Evolutionary conservation across 2,888 invertebrate species (phyloP), one percentile per base, ranked within the genome.

Genomic region (Baccha elongata): DNA sequence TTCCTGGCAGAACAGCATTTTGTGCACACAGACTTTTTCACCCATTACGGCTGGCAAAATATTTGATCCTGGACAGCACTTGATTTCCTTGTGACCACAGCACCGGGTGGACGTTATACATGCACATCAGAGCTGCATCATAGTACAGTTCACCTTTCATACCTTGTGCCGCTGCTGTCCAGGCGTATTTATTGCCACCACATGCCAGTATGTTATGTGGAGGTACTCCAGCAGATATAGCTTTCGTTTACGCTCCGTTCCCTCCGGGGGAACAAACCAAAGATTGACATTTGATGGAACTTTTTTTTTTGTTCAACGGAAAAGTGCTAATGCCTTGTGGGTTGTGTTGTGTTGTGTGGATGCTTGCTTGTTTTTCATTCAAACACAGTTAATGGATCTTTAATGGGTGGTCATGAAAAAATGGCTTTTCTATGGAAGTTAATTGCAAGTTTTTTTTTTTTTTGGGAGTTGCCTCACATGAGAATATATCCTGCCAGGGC

Each of bases 1-100:
- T 78, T 83, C 83, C 83, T 72, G 76, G 48, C 81, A 10, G 46
- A 32, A 35, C 44, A 46, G 64, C 64, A 71, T 83, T 76, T 83
- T 76, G 65, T 83, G 83, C 78, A 78, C 78, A 72, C 72, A 68
- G 83, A 68, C 83, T 68, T 73, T 83, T 83, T 46, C 65, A 19
- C 42, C 72, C 83, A 73, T 83, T 78, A 83, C 67, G 67, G 64
- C 62, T 64, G 68, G 83, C 78, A 78, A 83, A 83, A 83, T 83
- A 83, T 83, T 83, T 83, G 83, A 83, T 83, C 83, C 83, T 83
- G 83, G 83, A 83, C 72, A 83, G 83, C 83, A 78, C 78, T 78
- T 83, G 83, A 83, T 83, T 83, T 83, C 83, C 83, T 67, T 78
- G 78, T 83, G 83, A 83, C 83, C 83, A 69, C 83, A 83, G 78